Percentiles rank a stretch among this genome's conserved stretches.
These are phyloP conservation scores for Leucoptera coffeella DNA, from an alignment of 2,888 invertebrate genomes.

Conservation along the genomic window DNA sequence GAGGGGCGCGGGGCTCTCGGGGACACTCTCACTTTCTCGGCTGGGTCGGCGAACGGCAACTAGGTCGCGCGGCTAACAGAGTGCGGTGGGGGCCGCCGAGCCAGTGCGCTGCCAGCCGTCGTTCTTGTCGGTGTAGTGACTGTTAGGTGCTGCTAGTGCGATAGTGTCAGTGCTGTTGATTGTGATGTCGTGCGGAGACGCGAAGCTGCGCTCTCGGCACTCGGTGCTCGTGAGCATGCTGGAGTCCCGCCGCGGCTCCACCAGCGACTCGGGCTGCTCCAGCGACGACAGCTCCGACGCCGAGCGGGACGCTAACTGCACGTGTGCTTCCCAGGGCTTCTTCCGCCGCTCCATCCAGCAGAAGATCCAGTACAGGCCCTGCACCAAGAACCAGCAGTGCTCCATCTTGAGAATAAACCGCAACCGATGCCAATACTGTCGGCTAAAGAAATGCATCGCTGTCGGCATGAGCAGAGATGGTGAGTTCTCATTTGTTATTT, in stretches of 20 bases:
- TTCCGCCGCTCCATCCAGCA: slow-evolving; percentile 97
- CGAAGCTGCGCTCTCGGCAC: slow-evolving; percentile 55
- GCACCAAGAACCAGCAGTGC: slow-evolving; percentile 97
- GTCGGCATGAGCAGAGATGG: slow-evolving; percentile 99
- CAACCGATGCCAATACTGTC: slow-evolving; percentile 96
- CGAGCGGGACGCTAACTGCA: slow-evolving; percentile 41
- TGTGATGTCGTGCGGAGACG: slow-evolving; percentile 28
- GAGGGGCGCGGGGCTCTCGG: slow-evolving; percentile 34
- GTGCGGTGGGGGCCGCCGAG: slow-evolving; percentile 46
- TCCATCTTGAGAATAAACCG: slow-evolving; percentile 94
- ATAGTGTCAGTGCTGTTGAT: no score
- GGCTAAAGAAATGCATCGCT: slow-evolving; percentile 96
- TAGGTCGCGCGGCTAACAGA: slow-evolving; percentile 70
- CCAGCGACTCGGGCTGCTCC: slow-evolving; percentile 48
- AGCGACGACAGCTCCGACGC: slow-evolving; percentile 43
- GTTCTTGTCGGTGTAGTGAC: slow-evolving; percentile 48
- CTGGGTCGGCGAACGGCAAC: slow-evolving; percentile 70
- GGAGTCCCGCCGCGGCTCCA: slow-evolving; percentile 46
- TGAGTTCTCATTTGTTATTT: slow-evolving; percentile 79
- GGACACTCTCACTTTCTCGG: slow-evolving; percentile 55
- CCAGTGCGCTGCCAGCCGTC: slow-evolving; percentile 54
- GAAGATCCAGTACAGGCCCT: slow-evolving; percentile 96
- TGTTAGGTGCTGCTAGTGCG: slow-evolving; percentile 1
- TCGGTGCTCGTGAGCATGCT: slow-evolving; percentile 60
- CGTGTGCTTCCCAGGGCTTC: slow-evolving; percentile 80